These are phyloP conservation scores for Phthorimaea operculella DNA, from an alignment of 1,140 invertebrate species.

Conservation along the genomic window DNA sequence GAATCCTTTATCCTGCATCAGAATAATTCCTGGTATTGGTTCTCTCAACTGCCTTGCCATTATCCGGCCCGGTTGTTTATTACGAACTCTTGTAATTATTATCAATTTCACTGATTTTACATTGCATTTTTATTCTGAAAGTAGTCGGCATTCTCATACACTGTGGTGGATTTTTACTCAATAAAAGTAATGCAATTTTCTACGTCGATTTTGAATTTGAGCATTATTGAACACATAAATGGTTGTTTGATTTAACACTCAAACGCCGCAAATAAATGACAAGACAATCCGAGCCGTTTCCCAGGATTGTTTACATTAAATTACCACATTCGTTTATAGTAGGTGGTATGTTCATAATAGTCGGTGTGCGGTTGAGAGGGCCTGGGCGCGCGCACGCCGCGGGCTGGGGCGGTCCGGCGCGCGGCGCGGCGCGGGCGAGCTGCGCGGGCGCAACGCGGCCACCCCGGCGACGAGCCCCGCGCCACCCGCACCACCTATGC, in stretches of 20 bases:
- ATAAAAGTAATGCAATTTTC: too few relatives aligned
- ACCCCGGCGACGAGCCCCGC: background rate
- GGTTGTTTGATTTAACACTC: background rate
- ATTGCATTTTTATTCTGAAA: too few relatives aligned
- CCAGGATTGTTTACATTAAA: conserved; percentile 51
- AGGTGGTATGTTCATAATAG: conserved; percentile 43
- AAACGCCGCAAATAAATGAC: conserved; percentile 13
- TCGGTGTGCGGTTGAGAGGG: conserved; percentile 6
- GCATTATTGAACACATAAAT: too few relatives aligned
- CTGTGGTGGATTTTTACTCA: too few relatives aligned
- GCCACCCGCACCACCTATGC: background rate
- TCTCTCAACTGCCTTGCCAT: background rate
- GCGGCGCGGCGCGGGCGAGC: conserved; percentile 42
- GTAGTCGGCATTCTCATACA: too few relatives aligned
- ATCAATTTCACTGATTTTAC: too few relatives aligned
- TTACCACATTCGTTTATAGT: conserved; percentile 37
- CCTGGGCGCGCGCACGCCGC: conserved; percentile 14
- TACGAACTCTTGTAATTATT: background rate
- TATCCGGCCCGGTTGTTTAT: background rate
- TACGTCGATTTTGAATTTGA: too few relatives aligned
- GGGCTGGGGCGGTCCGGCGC: conserved; percentile 32
- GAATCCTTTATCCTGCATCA: conserved; percentile 53
- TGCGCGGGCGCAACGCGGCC: conserved; percentile 35
- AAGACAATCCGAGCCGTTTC: conserved; percentile 30
- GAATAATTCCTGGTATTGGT: conserved; percentile 24